Evolutionary conservation across 2,888 invertebrate species (phyloP).

Genomic region (Acanthosoma haemorrhoidale): DNA sequence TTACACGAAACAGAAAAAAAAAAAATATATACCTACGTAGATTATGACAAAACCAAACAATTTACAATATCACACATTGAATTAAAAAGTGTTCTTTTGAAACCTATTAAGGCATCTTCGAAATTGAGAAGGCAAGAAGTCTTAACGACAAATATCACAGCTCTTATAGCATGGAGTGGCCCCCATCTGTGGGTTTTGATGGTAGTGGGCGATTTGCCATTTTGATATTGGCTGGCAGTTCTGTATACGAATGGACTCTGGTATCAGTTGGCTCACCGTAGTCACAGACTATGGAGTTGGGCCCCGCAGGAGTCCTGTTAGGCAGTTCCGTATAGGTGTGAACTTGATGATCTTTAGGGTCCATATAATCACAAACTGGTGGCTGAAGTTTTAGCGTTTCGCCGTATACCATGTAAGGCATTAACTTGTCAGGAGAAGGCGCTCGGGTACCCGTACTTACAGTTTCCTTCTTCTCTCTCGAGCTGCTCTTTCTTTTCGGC

Average conservation of each 20-base stretch:
- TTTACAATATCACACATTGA: conserved; percentile 23
- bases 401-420: conserved; percentile 51
- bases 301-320: conserved; percentile 41
- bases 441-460: conserved; percentile 52
- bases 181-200: conserved; percentile 52
- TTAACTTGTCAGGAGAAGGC: conserved; percentile 56
- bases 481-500: conserved; percentile 42
- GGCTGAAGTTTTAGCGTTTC: conserved; percentile 47
- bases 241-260: conserved; percentile 53
- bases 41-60: conserved; percentile 19
- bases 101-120: conserved; percentile 32
- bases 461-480: conserved; percentile 34
- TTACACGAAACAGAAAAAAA: conserved; percentile 5
- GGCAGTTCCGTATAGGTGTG: conserved; percentile 61
- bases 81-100: conserved; percentile 15
- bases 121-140: conserved; percentile 31
- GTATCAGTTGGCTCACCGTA: conserved; percentile 55
- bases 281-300: conserved; percentile 47
- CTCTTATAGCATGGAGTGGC: conserved; percentile 15
- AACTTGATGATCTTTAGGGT: conserved; percentile 48
- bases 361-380: conserved; percentile 48
- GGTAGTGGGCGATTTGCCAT: conserved; percentile 67
- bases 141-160: conserved; percentile 31
- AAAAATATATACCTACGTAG: neutral
- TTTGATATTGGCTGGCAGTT: conserved; percentile 48